A percentile compares a stretch with the other conserved stretches of the same genome.
phyloP scores from a whole-genome alignment of 1,140 invertebrate genomes.

The Muscidifurax raptorellus region DNA sequence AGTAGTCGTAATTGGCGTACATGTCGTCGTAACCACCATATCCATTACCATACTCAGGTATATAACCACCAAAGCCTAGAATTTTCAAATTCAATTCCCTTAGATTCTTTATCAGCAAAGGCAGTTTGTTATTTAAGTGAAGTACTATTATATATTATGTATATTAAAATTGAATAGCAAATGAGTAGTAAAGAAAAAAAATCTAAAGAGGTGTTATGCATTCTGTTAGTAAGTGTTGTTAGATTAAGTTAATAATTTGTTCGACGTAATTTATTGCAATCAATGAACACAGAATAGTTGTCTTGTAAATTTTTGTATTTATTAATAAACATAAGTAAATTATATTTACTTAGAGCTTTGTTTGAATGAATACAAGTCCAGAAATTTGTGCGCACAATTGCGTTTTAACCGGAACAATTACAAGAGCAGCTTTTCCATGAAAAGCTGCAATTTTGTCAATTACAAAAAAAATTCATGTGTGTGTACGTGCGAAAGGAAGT shows the following conservation, averaged over 20 bases:
- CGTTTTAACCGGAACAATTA: constrained; percentile 45
- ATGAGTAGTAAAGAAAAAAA: background rate
- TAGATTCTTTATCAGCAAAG: background rate
- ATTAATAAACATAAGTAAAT: constrained; percentile 53
- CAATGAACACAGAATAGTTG: constrained; percentile 50
- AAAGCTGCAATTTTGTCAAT: constrained; percentile 44
- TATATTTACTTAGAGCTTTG: constrained; percentile 28
- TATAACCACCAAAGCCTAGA: constrained; percentile 68
- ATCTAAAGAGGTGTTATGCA: background rate
- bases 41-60: constrained; percentile 72
- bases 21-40: constrained; percentile 73
- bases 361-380: constrained; percentile 46
- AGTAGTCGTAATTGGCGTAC: constrained; percentile 70
- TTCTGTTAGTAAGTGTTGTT: constrained; percentile 4
- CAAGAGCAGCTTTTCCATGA: constrained; percentile 43
- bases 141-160: background rate
- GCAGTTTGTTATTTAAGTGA: background rate
- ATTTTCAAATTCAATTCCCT: constrained; percentile 48
- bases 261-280: constrained; percentile 29
- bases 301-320: constrained; percentile 53
- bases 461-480: constrained; percentile 49
- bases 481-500: constrained; percentile 40
- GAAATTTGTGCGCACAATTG: constrained; percentile 34
- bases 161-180: background rate
- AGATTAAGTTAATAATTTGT: constrained; percentile 9